Evolutionary conservation across 2,797 vertebrate species (phyloP).

Genomic region (Coranthus polyacanthus): DNA sequence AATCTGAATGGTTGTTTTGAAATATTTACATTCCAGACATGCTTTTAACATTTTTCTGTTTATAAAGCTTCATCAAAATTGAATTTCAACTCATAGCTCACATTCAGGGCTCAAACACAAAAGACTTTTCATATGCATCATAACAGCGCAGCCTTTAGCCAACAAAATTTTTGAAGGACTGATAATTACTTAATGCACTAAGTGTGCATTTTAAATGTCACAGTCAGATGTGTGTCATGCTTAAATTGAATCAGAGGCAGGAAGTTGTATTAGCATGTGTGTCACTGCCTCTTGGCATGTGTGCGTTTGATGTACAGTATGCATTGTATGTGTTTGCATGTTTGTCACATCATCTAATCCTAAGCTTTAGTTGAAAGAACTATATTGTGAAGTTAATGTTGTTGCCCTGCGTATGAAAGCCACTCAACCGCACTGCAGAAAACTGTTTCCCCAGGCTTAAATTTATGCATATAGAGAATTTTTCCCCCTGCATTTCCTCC

Average conservation of each 20-base stretch:
- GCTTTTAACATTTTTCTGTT: constrained; percentile 45
- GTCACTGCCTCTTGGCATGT: constrained; percentile 17
- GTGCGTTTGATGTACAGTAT: constrained; percentile 11
- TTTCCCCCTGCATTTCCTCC: constrained; percentile 14
- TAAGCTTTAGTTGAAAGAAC: constrained; percentile 62
- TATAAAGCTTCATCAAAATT: constrained; percentile 40
- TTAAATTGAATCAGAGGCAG: constrained; percentile 33
- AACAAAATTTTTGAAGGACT: constrained; percentile 24
- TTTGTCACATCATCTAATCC: constrained; percentile 33
- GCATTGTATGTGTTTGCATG: constrained; percentile 22
- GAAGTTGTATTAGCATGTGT: constrained; percentile 23
- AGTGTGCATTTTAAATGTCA: constrained; percentile 26
- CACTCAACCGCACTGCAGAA: constrained; percentile 53
- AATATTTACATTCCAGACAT: constrained; percentile 55
- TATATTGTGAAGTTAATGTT: constrained; percentile 53
- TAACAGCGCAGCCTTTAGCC: constrained; percentile 8
- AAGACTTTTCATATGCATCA: constrained; percentile 25
- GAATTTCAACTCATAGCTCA: constrained; percentile 35
- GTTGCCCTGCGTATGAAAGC: constrained; percentile 31
- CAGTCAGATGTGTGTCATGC: constrained; percentile 52
- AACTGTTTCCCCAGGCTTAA: constrained; percentile 50
- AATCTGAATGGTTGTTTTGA: constrained; percentile 47
- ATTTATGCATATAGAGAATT: constrained; percentile 29
- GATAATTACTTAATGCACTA: constrained; percentile 44
- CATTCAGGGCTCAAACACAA: constrained; percentile 43